A percentile compares a stretch with the other conserved stretches of the same genome.
phyloP scores from a whole-genome alignment of 2,888 invertebrate genomes.

The Apamea anceps region DNA sequence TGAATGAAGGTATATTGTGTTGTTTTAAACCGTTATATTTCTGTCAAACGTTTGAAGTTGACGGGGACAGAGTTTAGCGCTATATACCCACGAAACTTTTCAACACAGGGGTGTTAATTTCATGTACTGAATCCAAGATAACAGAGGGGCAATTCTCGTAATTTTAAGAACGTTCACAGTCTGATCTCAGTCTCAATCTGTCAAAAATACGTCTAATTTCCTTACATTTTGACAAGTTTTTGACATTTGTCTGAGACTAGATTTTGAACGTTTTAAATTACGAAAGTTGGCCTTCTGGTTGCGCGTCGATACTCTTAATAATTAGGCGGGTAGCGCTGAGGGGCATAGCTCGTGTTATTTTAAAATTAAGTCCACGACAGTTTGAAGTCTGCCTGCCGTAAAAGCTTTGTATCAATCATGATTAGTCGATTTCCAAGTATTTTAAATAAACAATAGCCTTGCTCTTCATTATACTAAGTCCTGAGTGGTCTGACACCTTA shows the following conservation, averaged over 20 bases:
- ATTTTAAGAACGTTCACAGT: no score
- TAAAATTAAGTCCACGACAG: slow-evolving; percentile 16
- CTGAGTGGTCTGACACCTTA: neutral
- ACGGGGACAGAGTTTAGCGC: neutral
- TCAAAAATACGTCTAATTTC: no score
- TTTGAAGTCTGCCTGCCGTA: slow-evolving; percentile 26
- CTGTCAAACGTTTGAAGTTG: neutral
- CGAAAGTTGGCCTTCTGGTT: no score
- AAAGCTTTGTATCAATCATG: slow-evolving; percentile 58
- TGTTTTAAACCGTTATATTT: neutral
- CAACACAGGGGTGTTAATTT: no score
- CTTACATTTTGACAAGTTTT: no score
- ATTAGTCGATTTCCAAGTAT: slow-evolving; percentile 38
- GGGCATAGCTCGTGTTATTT: neutral
- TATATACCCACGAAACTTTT: neutral
- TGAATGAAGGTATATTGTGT: neutral
- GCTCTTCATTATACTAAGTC: neutral
- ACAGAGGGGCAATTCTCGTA: no score
- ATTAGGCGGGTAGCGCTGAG: neutral
- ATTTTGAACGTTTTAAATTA: no score
- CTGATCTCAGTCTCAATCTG: no score
- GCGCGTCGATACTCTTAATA: neutral
- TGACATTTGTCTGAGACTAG: no score
- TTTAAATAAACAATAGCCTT: slow-evolving; percentile 15
- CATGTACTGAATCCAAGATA: no score